Conservation (phyloP, 1,140 invertebrate genomes). For the Pantala flavescens region DNA sequence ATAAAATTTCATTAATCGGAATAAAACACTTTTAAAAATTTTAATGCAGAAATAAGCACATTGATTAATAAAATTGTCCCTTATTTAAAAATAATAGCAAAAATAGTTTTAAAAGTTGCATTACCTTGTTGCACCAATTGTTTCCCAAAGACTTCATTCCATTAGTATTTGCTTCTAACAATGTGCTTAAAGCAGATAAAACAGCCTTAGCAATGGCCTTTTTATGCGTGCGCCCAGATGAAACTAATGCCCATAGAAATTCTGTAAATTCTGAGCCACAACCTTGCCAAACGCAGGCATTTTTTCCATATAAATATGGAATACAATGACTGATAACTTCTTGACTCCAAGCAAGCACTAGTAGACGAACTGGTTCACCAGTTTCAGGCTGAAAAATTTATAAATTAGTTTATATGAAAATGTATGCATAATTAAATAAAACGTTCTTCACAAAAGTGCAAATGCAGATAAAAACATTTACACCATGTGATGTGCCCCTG, state of each 20-base stretch:
- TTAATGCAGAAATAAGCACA: too few relatives aligned
- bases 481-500: too few relatives aligned
- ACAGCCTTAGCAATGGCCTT: background rate
- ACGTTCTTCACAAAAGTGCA: too few relatives aligned
- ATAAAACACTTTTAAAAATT: too few relatives aligned
- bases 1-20: too few relatives aligned
- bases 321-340: background rate
- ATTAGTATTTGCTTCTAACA: background rate
- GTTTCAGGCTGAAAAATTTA: background rate
- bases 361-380: background rate
- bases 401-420: too few relatives aligned
- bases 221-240: background rate
- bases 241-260: background rate
- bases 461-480: too few relatives aligned
- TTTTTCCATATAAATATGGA: slow-evolving; percentile 1
- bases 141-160: background rate
- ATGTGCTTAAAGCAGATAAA: background rate
- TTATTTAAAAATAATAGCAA: too few relatives aligned
- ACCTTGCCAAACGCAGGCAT: background rate
- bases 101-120: too few relatives aligned
- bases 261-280: background rate
- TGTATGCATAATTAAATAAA: too few relatives aligned
- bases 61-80: too few relatives aligned
- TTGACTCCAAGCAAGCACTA: background rate
- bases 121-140: background rate